These are phyloP conservation scores for Ommatoiulus sabulosus DNA, from an alignment of 2,888 invertebrate genomes.

Conservation along the genomic window DNA sequence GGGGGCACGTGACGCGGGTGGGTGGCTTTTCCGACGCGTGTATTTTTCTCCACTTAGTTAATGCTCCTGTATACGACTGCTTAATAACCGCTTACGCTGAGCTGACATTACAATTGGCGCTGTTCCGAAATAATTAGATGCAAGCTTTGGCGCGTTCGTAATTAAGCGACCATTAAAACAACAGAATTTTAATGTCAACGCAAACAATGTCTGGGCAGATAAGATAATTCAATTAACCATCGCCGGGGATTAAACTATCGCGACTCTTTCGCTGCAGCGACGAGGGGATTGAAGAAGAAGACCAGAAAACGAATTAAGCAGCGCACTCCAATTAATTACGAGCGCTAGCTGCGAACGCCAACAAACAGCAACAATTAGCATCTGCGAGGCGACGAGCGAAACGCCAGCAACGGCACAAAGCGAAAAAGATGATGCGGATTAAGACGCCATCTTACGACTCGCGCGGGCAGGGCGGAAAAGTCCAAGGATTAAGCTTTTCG, in stretches of 20 bases:
- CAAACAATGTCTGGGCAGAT: slow-evolving; percentile 57
- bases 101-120: slow-evolving; percentile 49
- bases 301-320: slow-evolving; percentile 47
- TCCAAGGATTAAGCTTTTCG: not conserved
- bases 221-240: slow-evolving; percentile 57
- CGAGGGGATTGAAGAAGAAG: slow-evolving; percentile 49
- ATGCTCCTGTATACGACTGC: slow-evolving; percentile 44
- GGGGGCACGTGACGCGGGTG: not conserved
- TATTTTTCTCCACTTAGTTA: slow-evolving; percentile 42
- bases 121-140: slow-evolving; percentile 54
- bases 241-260: slow-evolving; percentile 53
- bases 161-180: slow-evolving; percentile 56
- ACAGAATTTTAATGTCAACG: slow-evolving; percentile 57
- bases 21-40: no score
- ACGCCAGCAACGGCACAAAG: no score
- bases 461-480: not conserved
- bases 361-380: slow-evolving; percentile 44
- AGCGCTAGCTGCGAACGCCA: slow-evolving; percentile 10
- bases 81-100: slow-evolving; percentile 46
- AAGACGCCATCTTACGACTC: not conserved
- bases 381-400: not conserved
- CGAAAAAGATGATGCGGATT: slow-evolving; percentile 5
- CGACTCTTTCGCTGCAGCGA: not conserved
- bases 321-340: slow-evolving; percentile 49
- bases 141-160: slow-evolving; percentile 55